These are phyloP conservation scores for Shargacucullia verbasci DNA, from an alignment of 2,888 invertebrate species.

Conservation along the genomic window DNA sequence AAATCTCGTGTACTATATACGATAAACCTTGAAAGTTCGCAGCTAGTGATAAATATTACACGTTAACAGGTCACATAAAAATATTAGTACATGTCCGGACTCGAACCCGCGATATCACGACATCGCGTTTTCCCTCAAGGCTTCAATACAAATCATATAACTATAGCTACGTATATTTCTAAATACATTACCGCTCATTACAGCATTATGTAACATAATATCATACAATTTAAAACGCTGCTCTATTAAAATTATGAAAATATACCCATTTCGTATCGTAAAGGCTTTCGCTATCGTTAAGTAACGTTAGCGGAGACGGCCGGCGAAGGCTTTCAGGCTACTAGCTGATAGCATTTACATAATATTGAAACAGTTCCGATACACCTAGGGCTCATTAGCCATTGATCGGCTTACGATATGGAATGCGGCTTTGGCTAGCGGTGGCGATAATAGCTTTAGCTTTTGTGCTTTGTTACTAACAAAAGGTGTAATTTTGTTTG, in stretches of 20 bases:
- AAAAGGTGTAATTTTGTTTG: conserved; percentile 17
- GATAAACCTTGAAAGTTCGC: too few relatives aligned
- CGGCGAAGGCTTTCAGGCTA: conserved; percentile 71
- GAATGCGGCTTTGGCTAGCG: conserved; percentile 57
- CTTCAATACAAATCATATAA: conserved; percentile 5
- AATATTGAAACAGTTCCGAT: conserved; percentile 80
- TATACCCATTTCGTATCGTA: conserved; percentile 53
- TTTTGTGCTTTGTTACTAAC: conserved; percentile 34
- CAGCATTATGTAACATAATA: conserved; percentile 32
- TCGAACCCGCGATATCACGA: too few relatives aligned
- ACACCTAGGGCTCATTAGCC: conserved; percentile 81
- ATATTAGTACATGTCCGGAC: too few relatives aligned
- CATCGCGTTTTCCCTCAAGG: conserved; percentile 29
- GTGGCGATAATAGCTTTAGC: conserved; percentile 38
- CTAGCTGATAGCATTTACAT: conserved; percentile 83
- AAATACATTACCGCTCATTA: conserved; percentile 29
- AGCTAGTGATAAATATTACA: too few relatives aligned
- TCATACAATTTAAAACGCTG: conserved; percentile 39
- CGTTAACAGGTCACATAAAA: too few relatives aligned
- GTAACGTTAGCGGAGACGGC: conserved; percentile 66
- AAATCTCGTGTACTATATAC: too few relatives aligned
- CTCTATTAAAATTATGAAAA: conserved; percentile 56
- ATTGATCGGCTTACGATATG: conserved; percentile 79
- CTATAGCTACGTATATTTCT: background rate
- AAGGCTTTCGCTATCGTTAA: conserved; percentile 69